Conservation (phyloP, 2,797 vertebrate genomes). For the Salarias fasciatus region DNA sequence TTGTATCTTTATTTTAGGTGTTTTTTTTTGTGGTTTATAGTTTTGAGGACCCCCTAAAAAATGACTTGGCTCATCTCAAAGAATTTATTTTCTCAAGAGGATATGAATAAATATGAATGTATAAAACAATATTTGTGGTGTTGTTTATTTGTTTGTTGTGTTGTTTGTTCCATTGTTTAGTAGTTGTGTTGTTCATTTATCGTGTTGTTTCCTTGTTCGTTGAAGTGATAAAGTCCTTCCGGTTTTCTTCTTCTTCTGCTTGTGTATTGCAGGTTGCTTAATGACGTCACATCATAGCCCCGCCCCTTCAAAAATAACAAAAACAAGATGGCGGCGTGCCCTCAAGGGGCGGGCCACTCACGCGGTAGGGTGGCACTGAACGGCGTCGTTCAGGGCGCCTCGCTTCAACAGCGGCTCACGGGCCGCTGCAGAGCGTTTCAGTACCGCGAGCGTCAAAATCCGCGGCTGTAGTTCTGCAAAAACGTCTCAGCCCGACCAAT, state of each 20-base stretch:
- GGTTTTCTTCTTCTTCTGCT: background rate
- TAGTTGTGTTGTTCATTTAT: too few species aligned
- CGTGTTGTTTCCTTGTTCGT: too few species aligned
- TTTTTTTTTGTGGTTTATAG: too few species aligned
- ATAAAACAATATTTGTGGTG: too few species aligned
- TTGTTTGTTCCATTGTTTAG: too few species aligned
- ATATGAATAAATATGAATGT: too few species aligned
- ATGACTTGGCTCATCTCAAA: too few species aligned
- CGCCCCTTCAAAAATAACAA: slow-evolving; percentile 22
- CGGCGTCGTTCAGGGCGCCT: background rate
- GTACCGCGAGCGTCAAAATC: background rate
- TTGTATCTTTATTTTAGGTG: too few species aligned
- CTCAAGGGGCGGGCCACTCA: background rate
- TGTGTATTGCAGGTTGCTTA: accelerated
- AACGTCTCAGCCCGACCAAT: slow-evolving; percentile 32
- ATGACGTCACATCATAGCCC: slow-evolving; percentile 17
- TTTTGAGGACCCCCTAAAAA: too few species aligned
- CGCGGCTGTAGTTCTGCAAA: slow-evolving; percentile 4
- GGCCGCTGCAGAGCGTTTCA: background rate
- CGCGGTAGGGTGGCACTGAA: background rate
- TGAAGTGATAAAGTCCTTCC: too few species aligned
- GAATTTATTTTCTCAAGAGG: too few species aligned
- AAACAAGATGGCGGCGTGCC: slow-evolving; percentile 54
- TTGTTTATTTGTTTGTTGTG: too few species aligned
- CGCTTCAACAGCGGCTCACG: background rate